These are phyloP conservation scores for Yponomeuta cagnagella DNA, from an alignment of 2,888 invertebrate species.

Conservation along the genomic window DNA sequence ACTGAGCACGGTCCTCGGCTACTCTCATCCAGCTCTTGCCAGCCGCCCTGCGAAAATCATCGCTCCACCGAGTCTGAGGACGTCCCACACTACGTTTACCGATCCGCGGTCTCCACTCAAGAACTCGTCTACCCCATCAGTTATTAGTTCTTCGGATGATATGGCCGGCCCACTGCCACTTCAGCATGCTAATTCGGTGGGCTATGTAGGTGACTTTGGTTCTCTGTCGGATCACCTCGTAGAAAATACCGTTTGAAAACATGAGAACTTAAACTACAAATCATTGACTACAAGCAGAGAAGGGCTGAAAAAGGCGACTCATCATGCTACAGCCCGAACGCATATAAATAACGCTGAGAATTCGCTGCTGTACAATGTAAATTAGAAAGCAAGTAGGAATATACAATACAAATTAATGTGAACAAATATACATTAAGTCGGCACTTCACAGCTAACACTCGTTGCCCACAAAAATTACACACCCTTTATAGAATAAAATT, in stretches of 20 bases:
- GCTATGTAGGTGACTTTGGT: too few species aligned
- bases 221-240: too few species aligned
- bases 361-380: not conserved
- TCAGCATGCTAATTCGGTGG: too few species aligned
- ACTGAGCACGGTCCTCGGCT: too few species aligned
- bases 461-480: conserved; percentile 46
- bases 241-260: not conserved
- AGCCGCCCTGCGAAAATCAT: too few species aligned
- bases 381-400: not conserved
- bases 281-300: not conserved
- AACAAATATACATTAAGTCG: conserved; percentile 14
- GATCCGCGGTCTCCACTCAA: too few species aligned
- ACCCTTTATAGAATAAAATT: conserved; percentile 59
- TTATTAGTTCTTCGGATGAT: too few species aligned
- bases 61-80: too few species aligned
- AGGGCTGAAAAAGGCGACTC: not conserved
- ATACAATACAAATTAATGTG: conserved; percentile 8
- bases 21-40: too few species aligned
- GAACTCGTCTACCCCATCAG: too few species aligned
- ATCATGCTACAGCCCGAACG: not conserved
- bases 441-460: conserved; percentile 8
- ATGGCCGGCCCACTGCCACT: too few species aligned
- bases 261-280: not conserved
- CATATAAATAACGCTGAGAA: not conserved
- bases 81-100: too few species aligned